These are phyloP conservation scores for Tachina fera DNA, from an alignment of 2,888 invertebrate species.

Conservation along the genomic window DNA sequence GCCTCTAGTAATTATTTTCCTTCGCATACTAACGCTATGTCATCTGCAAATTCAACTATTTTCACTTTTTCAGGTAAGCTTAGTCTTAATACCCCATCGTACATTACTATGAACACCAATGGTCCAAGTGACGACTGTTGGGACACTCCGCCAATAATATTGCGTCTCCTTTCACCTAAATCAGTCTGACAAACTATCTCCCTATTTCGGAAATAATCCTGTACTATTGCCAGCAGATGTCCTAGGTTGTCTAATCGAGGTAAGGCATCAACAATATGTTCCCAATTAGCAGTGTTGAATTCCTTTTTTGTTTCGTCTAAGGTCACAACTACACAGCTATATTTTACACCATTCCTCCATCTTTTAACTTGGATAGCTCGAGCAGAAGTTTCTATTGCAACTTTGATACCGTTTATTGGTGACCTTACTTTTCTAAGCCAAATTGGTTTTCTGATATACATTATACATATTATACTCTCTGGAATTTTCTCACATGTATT, in stretches of 20 bases:
- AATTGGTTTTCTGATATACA: neutral
- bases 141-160: neutral
- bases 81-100: slow-evolving; percentile 8
- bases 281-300: too few species aligned
- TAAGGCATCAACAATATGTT: too few species aligned
- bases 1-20: neutral
- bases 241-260: too few species aligned
- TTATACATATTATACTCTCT: too few species aligned
- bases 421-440: neutral
- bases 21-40: neutral
- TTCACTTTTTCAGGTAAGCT: neutral
- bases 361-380: neutral
- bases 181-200: too few species aligned
- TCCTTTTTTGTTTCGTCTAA: neutral
- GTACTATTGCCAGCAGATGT: too few species aligned
- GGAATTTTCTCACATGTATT: too few species aligned
- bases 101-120: neutral
- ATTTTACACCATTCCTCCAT: neutral
- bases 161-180: too few species aligned
- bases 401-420: neutral
- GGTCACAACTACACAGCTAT: neutral
- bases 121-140: neutral
- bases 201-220: too few species aligned
- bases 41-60: neutral
- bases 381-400: neutral